A percentile compares a stretch with the other conserved stretches of the same genome.
Conservation (phyloP, 2,888 invertebrate species). For the Esperia sulphurella region DNA sequence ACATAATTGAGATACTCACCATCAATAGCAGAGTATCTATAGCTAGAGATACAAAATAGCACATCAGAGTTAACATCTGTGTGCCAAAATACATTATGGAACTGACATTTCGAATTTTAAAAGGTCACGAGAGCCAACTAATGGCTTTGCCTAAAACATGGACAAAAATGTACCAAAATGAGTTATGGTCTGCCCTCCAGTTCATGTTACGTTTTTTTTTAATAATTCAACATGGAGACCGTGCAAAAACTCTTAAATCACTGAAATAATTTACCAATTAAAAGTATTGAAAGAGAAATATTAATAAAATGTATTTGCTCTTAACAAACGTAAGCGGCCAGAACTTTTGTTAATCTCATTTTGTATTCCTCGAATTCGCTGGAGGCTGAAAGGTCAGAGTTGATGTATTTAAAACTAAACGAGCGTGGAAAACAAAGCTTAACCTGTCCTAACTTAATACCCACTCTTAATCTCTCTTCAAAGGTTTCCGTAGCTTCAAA, state of each 20-base stretch:
- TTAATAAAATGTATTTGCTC: conserved; percentile 4
- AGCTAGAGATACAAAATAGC: too few relatives aligned
- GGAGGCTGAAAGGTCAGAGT: conserved; percentile 4
- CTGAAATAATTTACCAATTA: conserved; percentile 17
- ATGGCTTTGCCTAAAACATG: conserved; percentile 37
- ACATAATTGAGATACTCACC: too few relatives aligned
- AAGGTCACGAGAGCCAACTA: conserved; percentile 23
- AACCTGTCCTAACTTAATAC: background rate
- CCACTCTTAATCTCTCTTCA: background rate
- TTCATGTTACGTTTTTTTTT: too few relatives aligned
- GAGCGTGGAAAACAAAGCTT: conserved; percentile 6
- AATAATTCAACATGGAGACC: too few relatives aligned
- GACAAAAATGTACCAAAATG: conserved; percentile 29
- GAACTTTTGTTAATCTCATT: conserved; percentile 35
- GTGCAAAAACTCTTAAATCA: too few relatives aligned
- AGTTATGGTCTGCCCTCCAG: conserved; percentile 19
- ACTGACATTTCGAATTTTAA: conserved; percentile 9
- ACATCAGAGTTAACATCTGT: background rate
- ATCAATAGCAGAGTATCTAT: too few relatives aligned
- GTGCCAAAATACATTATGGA: background rate
- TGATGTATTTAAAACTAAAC: conserved; percentile 7
- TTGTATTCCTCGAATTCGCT: conserved; percentile 24
- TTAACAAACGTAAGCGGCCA: conserved; percentile 29
- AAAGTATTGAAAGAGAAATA: conserved; percentile 19
- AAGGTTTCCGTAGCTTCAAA: background rate